Conservation (phyloP, 2,797 vertebrate genomes). For the Peromyscus nudipes region DNA sequence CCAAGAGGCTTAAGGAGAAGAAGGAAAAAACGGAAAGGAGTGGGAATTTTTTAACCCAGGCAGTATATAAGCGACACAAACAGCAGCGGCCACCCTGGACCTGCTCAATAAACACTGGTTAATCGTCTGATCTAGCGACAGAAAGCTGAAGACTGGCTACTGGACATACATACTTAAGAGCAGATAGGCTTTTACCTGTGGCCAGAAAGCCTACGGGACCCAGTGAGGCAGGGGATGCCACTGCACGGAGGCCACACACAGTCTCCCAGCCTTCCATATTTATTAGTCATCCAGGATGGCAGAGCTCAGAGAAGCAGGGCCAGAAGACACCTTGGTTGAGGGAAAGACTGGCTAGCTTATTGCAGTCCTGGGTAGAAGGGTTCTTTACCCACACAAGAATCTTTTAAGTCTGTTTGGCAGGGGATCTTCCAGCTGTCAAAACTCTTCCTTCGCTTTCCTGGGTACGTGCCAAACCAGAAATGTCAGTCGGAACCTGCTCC, state of each 20-base stretch:
- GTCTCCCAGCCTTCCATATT: not conserved
- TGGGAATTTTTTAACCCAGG: not conserved
- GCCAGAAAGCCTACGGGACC: slow-evolving; percentile 39
- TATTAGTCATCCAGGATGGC: slow-evolving; percentile 9
- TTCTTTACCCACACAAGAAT: slow-evolving; percentile 28
- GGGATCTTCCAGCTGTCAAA: slow-evolving; percentile 71
- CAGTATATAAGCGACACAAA: not conserved
- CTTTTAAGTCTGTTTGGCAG: slow-evolving; percentile 55
- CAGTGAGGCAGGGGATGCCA: not conserved
- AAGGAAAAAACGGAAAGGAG: not conserved
- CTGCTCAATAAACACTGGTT: slow-evolving; percentile 29
- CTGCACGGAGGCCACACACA: slow-evolving; percentile 52
- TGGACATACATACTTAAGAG: slow-evolving; percentile 11
- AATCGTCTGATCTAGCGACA: slow-evolving; percentile 24
- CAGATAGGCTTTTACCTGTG: slow-evolving; percentile 34
- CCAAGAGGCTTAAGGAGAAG: slow-evolving; percentile 2
- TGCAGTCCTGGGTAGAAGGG: slow-evolving; percentile 48
- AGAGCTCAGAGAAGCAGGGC: slow-evolving; percentile 29
- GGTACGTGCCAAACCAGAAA: slow-evolving; percentile 72
- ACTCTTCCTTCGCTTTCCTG: slow-evolving; percentile 48
- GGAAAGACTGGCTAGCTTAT: not conserved
- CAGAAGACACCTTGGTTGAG: not conserved
- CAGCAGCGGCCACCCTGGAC: not conserved
- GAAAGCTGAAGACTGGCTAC: slow-evolving; percentile 11
- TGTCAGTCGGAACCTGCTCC: slow-evolving; percentile 46